phyloP scores from a whole-genome alignment of 2,888 invertebrate species.

The Portevinia maculata region DNA sequence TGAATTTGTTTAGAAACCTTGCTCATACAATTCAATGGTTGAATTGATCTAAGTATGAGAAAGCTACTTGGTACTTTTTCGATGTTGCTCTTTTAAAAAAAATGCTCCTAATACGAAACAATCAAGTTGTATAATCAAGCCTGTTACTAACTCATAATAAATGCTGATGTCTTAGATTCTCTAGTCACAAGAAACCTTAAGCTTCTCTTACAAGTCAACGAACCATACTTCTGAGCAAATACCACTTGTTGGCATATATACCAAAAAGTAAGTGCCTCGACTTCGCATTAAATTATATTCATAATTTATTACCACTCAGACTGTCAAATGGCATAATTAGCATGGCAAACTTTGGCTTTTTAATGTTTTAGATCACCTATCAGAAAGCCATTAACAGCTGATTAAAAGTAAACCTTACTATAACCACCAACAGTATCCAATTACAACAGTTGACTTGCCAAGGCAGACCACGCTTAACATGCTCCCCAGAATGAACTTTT shows the following conservation, averaged over 20 bases:
- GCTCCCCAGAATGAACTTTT: too few species aligned
- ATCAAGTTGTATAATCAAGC: too few species aligned
- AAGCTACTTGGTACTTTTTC: too few species aligned
- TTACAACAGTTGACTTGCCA: conserved; percentile 42
- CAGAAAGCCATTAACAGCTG: conserved; percentile 45
- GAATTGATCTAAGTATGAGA: too few species aligned
- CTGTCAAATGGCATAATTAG: conserved; percentile 60
- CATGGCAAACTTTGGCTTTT: conserved; percentile 56
- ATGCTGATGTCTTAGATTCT: too few species aligned
- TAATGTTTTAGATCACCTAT: conserved; percentile 51
- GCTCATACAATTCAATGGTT: too few species aligned
- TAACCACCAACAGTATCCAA: conserved; percentile 7
- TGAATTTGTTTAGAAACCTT: too few species aligned
- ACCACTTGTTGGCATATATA: conserved; percentile 12
- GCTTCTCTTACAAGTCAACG: conserved; percentile 2
- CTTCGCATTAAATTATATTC: conserved; percentile 23
- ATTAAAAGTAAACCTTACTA: conserved; percentile 41
- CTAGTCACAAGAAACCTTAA: too few species aligned
- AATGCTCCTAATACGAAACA: too few species aligned
- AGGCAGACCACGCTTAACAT: conserved; percentile 65
- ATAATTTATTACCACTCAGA: conserved; percentile 40
- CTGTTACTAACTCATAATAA: too few species aligned
- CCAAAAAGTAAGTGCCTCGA: background rate
- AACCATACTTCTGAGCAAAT: background rate
- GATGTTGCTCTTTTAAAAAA: too few species aligned